Percentiles rank a stretch among this genome's conserved stretches.
Evolutionary conservation across 1,140 invertebrate genomes (phyloP).

Genomic region (Pogonomyrmex californicus): DNA sequence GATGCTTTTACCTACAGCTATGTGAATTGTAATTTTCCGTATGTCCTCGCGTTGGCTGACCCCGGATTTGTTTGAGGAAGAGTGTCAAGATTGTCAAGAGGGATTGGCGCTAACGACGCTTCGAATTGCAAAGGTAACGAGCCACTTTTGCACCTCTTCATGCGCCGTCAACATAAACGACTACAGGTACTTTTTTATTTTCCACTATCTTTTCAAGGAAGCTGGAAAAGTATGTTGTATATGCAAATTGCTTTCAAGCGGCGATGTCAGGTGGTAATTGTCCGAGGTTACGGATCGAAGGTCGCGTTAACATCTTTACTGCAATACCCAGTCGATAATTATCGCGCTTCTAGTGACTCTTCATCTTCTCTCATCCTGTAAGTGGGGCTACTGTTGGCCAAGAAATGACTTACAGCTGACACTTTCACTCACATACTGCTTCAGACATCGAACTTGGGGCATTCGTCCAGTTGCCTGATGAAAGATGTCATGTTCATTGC

Average conservation of each 20-base stretch:
- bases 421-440: slow-evolving; percentile 69
- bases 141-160: slow-evolving; percentile 73
- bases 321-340: slow-evolving; percentile 64
- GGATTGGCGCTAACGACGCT: slow-evolving; percentile 72
- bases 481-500: slow-evolving; percentile 64
- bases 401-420: slow-evolving; percentile 66
- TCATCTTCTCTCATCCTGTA: slow-evolving; percentile 50
- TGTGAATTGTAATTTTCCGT: not conserved
- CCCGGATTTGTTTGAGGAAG: slow-evolving; percentile 67
- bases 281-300: slow-evolving; percentile 67
- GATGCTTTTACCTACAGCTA: not conserved
- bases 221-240: slow-evolving; percentile 63
- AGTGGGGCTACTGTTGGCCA: slow-evolving; percentile 67
- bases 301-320: slow-evolving; percentile 71
- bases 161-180: slow-evolving; percentile 61
- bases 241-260: slow-evolving; percentile 74
- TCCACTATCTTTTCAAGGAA: slow-evolving; percentile 43
- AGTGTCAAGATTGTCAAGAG: slow-evolving; percentile 62
- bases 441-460: slow-evolving; percentile 58
- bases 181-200: slow-evolving; percentile 62
- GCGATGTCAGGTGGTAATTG: slow-evolving; percentile 74
- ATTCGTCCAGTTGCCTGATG: slow-evolving; percentile 58
- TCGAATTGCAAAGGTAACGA: slow-evolving; percentile 70
- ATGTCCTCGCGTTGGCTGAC: slow-evolving; percentile 44
- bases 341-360: slow-evolving; percentile 62